Base-by-base conservation (phyloP, 2,888 invertebrate species). In the Plagodis dolabraria region DNA sequence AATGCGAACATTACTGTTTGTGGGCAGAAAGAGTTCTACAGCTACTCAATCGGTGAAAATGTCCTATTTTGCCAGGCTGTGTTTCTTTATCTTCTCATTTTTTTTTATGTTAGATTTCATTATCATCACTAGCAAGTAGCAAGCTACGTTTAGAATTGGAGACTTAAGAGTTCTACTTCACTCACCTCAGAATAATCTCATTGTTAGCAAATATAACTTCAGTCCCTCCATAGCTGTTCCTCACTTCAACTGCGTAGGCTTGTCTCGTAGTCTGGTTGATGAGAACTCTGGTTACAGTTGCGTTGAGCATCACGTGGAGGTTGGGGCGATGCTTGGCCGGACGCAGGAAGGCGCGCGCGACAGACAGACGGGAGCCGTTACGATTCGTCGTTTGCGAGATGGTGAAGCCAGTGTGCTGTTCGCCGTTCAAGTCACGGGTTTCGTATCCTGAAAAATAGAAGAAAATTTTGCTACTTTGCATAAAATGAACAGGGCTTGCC, bases 331-430 rank as follows among this genome's bases (percentile, higher is more conserved):
- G 86, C 68, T 95, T 94, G 33, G 96, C 96, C 0, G 98, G 97
- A 0, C 97, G 93, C 7, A 98, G 90, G 87, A 96, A 98, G 0
- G 98, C 96, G 57, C 96, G 94, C 0, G 98, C 95, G 0, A 96
- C 95, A 68, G 97, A 97, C 58, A 97, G 93, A 0, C 98, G 94
- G 0, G 97, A 97, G 0, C 98, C 98, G 78, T 98, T 97, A 70
- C 96, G 94, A 71, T 96, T 95, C 0, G 97, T 98, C 34, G 97
- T 98, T 84, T 98, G 98, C 0, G 98, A 97, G 65, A 98, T 98
- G 61, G 95, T 93, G 82, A 98, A 98, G 0, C 98, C 98, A 0
- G 97, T 96, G 79, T 97, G 96, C 34, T 94, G 93, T 34, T 93
- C 94, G 0, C 98, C 98, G 85, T 98, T 98, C 22, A 97, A 88